Evolutionary conservation across 2,113 vertebrate species (phyloP), one percentile per base, ranked within the genome.

Genomic region (Marmota flaviventris): DNA sequence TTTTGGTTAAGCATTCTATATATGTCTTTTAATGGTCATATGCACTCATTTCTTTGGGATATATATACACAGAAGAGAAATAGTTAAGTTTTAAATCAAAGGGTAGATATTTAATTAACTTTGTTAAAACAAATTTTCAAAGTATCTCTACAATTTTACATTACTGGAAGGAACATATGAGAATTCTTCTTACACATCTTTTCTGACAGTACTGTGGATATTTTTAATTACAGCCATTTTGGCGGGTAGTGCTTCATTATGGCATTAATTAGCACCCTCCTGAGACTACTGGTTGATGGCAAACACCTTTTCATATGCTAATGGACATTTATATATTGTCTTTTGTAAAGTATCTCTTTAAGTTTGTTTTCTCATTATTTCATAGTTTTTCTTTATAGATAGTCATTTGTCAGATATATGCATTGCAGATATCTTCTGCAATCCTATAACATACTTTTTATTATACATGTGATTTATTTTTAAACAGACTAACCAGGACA

Each of bases 221-320:
- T 93, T 96, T 90, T 85, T 53, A 90, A 72, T 93, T 85, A 85
- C 22, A 96, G n/a, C 51, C 18, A 8, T 4, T 69, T 69, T 88
- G 34, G n/a, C 42, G 13, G 39, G 27, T 76, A 25, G 72, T 72
- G 70, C 90, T 34, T 91, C 39, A 61, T 85, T 84, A 22, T 51
- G 16, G 34, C 34, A 93, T 78, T 82, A 75, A 39, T 92, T 48
- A 76, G 58, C 79, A 48, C 82, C 70, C 84, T 78, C 77, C 51
- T 65, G 88, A 2, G 39, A 63, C 39, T 87, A 42, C 69, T 90
- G 61, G 29, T 67, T 67, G 37, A 75, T 58, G 65, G 75, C 92
- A 32, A 92, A 6, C 9, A 75, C 18, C 39, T 84, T 83, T 84
- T 63, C 17, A 63, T 51, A 63, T 42, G 51, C 78, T 89, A 93